Evolutionary conservation across 2,113 vertebrate genomes (phyloP).

Genomic region (Hymenochirus boettgeri): DNA sequence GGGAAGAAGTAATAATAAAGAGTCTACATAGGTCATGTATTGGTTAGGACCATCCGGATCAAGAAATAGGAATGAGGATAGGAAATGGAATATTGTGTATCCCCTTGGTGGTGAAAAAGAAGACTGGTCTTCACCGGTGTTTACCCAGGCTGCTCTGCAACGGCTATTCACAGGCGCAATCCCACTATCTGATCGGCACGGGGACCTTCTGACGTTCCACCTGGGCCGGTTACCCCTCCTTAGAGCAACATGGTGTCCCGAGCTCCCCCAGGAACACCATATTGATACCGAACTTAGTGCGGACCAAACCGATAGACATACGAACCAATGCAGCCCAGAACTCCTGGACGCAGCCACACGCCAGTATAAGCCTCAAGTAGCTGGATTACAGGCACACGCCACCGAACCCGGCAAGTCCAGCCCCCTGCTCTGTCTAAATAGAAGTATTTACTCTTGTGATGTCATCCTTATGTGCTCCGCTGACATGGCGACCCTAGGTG

Average conservation of each 20-base stretch:
- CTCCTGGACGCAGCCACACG: slow-evolving; percentile 15
- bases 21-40: no score
- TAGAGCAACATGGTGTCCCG: no score
- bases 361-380: slow-evolving; percentile 42
- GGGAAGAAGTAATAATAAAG: no score
- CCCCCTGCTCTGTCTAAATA: background rate
- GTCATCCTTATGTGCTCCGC: no score
- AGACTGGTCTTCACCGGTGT: slow-evolving; percentile 67
- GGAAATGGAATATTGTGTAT: no score
- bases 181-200: slow-evolving; percentile 18
- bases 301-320: slow-evolving; percentile 56
- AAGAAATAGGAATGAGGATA: no score
- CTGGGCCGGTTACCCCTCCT: slow-evolving; percentile 63
- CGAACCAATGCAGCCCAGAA: slow-evolving; percentile 41
- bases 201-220: no score
- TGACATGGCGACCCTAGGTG: no score
- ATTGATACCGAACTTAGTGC: slow-evolving; percentile 51
- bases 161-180: slow-evolving; percentile 63
- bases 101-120: no score
- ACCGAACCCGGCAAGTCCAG: slow-evolving; percentile 10
- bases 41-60: no score
- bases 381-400: slow-evolving; percentile 48
- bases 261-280: slow-evolving; percentile 52
- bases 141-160: no score
- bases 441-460: no score